A percentile compares a stretch with the other conserved stretches of the same genome.
phyloP scores from a whole-genome alignment of 2,113 vertebrate species.

The Myanophis thanlyinensis region DNA sequence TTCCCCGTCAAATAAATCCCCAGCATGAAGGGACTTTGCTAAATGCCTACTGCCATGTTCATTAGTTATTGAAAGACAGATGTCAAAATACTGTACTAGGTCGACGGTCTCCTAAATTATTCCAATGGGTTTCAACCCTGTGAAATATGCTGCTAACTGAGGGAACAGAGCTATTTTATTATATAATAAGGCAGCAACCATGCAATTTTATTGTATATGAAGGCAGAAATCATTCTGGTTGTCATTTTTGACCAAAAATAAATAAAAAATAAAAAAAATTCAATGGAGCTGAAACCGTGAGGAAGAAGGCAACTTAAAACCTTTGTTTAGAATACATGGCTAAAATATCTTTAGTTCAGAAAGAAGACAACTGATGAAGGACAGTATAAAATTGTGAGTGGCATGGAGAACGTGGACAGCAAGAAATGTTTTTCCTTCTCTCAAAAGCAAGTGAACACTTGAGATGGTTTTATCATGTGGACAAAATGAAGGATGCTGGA shows the following conservation, averaged over 20 bases:
- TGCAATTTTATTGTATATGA: not conserved
- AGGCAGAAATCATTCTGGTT: not conserved
- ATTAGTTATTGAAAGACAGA: not conserved
- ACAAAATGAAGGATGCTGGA: not conserved
- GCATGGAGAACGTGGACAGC: not conserved
- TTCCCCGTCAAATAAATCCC: accelerated
- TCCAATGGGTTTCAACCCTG: accelerated
- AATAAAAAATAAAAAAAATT: no score
- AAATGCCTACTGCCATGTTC: not conserved
- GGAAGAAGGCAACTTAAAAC: not conserved
- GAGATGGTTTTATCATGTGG: not conserved
- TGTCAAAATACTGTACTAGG: not conserved
- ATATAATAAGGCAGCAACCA: not conserved
- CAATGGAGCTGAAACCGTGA: not conserved
- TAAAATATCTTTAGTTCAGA: not conserved
- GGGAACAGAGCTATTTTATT: not conserved
- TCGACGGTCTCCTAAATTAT: not conserved
- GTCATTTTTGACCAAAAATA: not conserved
- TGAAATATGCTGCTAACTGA: not conserved
- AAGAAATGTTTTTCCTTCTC: not conserved
- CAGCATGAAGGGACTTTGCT: not conserved
- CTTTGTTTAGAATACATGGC: not conserved
- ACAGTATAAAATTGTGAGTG: not conserved
- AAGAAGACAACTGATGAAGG: not conserved
- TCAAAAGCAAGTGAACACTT: not conserved